Evolutionary conservation across 2,888 invertebrate species (phyloP).

Genomic region (Arctia plantaginis): DNA sequence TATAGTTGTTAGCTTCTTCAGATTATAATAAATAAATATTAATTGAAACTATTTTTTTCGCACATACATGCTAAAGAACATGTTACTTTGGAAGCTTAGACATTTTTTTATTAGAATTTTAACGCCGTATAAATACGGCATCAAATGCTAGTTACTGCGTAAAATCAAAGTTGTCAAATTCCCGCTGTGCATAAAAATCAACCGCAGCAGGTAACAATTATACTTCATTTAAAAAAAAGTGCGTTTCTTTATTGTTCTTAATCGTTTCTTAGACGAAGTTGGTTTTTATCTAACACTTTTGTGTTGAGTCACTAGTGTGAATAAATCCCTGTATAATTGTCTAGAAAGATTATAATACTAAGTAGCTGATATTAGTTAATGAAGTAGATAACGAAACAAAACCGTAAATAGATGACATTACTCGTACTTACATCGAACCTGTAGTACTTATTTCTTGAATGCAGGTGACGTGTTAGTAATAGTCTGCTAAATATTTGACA

Average conservation of each 20-base stretch:
- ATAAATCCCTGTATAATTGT: not conserved
- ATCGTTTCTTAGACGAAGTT: constrained; percentile 7
- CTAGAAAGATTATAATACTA: not conserved
- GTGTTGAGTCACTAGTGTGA: constrained; percentile 32
- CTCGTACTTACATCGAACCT: not conserved
- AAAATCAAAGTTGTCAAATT: constrained; percentile 21
- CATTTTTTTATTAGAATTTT: not conserved
- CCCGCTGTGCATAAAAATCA: constrained; percentile 21
- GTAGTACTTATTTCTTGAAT: not conserved
- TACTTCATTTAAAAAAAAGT: constrained; percentile 23
- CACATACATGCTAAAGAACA: not conserved
- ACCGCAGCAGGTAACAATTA: constrained; percentile 38
- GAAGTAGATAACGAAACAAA: not conserved
- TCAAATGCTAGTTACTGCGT: not conserved
- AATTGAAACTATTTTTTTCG: not conserved
- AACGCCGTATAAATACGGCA: not conserved
- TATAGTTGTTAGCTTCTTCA: not conserved
- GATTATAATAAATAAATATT: not conserved
- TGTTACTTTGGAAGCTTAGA: not conserved
- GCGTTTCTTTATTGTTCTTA: constrained; percentile 27
- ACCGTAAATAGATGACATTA: not conserved
- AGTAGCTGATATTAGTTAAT: constrained; percentile 11
- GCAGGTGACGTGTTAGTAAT: not conserved
- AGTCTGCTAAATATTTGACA: not conserved
- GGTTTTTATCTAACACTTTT: constrained; percentile 17